Conservation (phyloP, 2,888 invertebrate species). For the Exephanes ischioxanthus region DNA sequence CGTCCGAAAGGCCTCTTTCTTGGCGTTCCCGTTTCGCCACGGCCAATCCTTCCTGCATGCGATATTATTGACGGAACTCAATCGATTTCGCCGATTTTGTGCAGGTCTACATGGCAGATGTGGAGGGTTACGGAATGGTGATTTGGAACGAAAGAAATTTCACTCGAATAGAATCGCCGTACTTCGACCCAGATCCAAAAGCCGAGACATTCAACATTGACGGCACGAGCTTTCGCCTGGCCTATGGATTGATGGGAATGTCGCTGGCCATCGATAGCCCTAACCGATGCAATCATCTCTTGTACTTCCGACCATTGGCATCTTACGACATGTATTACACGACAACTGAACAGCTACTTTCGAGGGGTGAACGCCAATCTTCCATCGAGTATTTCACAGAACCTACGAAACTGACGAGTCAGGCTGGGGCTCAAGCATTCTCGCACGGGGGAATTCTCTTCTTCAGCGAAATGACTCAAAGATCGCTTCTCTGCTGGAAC, state of each 20-base stretch:
- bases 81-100: not conserved
- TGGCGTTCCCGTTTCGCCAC: no score
- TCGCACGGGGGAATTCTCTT: slow-evolving; percentile 79
- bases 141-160: slow-evolving; percentile 54
- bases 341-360: not conserved
- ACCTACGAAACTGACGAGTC: slow-evolving; percentile 60
- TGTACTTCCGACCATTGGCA: slow-evolving; percentile 41
- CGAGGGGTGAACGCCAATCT: slow-evolving; percentile 1
- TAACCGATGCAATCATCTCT: not conserved
- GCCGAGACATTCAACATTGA: no score
- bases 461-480: slow-evolving; percentile 78
- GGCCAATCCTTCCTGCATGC: not conserved
- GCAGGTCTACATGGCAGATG: slow-evolving; percentile 59
- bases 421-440: slow-evolving; percentile 64
- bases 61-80: not conserved
- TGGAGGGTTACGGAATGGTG: slow-evolving; percentile 68
- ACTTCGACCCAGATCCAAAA: no score
- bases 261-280: no score
- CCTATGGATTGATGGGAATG: no score
- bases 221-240: no score
- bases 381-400: slow-evolving; percentile 24
- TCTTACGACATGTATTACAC: slow-evolving; percentile 30
- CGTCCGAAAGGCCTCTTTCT: no score
- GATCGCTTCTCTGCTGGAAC: slow-evolving; percentile 83
- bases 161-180: slow-evolving; percentile 25